These are phyloP conservation scores for Ceratitis capitata DNA, from an alignment of 1,140 invertebrate genomes.

Conservation along the genomic window DNA sequence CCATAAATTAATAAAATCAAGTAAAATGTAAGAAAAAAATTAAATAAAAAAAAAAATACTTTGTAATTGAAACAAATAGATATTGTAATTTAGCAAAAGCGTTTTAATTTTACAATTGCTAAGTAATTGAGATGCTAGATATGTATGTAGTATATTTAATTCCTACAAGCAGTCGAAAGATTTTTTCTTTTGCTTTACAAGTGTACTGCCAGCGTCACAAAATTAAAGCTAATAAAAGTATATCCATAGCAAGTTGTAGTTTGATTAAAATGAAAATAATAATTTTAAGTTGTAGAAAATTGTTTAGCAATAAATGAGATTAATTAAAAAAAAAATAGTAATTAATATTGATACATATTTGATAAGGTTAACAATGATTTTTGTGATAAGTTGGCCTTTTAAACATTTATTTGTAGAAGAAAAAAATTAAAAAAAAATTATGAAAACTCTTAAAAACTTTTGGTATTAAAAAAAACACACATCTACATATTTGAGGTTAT, in stretches of 20 bases:
- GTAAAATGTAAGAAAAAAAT: background rate
- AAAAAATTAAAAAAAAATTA: too few species aligned
- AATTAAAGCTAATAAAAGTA: background rate
- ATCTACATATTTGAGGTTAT: too few species aligned
- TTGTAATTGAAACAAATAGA: background rate
- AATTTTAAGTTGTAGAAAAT: background rate
- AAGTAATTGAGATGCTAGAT: background rate
- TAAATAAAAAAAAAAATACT: background rate
- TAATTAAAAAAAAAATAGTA: background rate
- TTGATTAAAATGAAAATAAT: background rate
- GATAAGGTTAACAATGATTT: too few species aligned
- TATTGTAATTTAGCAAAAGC: constrained; percentile 10
- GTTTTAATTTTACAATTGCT: background rate
- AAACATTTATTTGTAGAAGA: too few species aligned
- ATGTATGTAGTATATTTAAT: background rate
- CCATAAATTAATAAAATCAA: constrained; percentile 38
- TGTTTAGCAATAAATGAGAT: background rate
- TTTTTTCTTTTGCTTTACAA: background rate
- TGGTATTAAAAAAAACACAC: too few species aligned
- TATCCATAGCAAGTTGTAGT: background rate
- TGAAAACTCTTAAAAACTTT: too few species aligned
- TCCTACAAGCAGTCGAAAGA: background rate
- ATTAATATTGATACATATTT: too few species aligned
- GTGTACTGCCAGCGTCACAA: background rate
- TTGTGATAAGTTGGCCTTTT: too few species aligned